These are phyloP conservation scores for Nettapus auritus DNA, from an alignment of 2,113 vertebrate genomes.

Conservation along the genomic window DNA sequence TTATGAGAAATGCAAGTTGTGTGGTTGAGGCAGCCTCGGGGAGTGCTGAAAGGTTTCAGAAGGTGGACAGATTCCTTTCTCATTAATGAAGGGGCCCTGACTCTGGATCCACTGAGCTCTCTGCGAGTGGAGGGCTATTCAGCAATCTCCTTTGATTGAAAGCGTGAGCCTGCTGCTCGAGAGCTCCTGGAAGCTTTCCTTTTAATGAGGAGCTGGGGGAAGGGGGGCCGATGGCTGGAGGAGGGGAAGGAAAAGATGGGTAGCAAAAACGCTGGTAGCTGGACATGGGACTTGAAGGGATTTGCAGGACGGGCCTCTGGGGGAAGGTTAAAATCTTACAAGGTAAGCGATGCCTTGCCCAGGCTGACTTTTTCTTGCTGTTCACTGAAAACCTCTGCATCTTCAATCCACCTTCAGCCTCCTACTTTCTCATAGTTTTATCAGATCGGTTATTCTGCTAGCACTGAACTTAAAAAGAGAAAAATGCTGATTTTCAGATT, in stretches of 20 bases:
- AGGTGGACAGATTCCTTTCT: constrained; percentile 57
- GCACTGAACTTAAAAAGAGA: background rate
- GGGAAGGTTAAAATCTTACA: background rate
- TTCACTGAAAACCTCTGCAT: background rate
- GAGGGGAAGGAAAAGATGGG: background rate
- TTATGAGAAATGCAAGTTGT: background rate
- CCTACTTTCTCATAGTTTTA: background rate
- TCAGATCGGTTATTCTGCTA: background rate
- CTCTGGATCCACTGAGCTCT: background rate
- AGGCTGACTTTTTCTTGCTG: background rate
- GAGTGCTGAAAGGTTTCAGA: background rate
- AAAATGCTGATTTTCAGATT: background rate
- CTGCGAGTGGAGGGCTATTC: constrained; percentile 1
- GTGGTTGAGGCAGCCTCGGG: background rate
- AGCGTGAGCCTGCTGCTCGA: background rate
- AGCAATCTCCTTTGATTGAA: constrained; percentile 38
- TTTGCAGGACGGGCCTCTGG: background rate
- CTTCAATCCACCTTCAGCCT: background rate
- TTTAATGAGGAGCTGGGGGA: constrained; percentile 18
- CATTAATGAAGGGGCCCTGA: constrained; percentile 64
- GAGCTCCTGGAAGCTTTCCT: background rate
- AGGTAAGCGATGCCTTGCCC: background rate
- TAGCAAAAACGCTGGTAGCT: background rate
- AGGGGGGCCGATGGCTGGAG: background rate
- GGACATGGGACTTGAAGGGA: background rate